Base-by-base conservation (phyloP, 2,888 invertebrate species). In the Dasysyrphus albostriatus region DNA sequence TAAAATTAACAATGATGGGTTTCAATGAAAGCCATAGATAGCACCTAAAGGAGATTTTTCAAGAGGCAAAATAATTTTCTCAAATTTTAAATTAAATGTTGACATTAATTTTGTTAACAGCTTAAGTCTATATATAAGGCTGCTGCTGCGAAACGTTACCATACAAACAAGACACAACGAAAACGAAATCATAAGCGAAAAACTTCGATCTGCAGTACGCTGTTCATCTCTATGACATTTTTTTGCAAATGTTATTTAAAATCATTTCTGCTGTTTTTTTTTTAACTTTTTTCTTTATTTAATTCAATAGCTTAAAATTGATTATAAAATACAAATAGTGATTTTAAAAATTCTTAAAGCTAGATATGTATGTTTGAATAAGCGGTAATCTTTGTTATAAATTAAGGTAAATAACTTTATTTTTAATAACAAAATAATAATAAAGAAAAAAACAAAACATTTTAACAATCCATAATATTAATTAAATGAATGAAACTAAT, bases 251-350 rank as follows among this genome's bases (percentile, higher is more conserved):
- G 5, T 32, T 5, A 9, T 29, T 24, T 29, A 3, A 54, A 29
- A 29, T 14, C 29, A 42, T 44, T 44, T 29, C n/a, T n/a, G n/a
- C n/a, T 54, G 12, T 0, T 9, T 74, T 5, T 44, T 9, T 65
- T 37, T 14, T 42, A n/a, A 14, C 49, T 42, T 49, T 47, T 16
- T 47, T n/a, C 7, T 47, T 83, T 83, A 83, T 79, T 83, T 42
- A 63, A 63, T 79, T 79, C 67, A 83, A 79, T 79, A 75, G 58
- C 79, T 83, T 83, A 83, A 56, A 32, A 49, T 37, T 34, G 39
- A 65, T 67, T 65, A 72, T 73, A 77, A 79, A 54, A 65, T 59
- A 77, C 24, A 61, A n/a, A 49, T 29, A 12, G 32, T 47, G 61
- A 32, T 47, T 67, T 73, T 34, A 12, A 34, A 24, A 56, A 47